These are phyloP conservation scores for Sphaeramia orbicularis DNA, from an alignment of 2,797 vertebrate species.

Conservation along the genomic window DNA sequence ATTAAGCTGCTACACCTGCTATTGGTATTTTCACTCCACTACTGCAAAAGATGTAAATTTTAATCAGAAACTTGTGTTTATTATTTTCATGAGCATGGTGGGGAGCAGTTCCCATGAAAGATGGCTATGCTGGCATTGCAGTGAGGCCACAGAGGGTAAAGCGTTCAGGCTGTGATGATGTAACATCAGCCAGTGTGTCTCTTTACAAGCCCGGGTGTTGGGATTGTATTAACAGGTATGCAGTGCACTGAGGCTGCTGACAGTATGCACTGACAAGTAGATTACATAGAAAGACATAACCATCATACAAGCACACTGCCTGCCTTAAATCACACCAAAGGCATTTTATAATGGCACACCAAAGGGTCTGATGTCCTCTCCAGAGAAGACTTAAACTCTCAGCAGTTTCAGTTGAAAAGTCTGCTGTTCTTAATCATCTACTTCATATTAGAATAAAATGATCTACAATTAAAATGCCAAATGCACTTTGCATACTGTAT, in stretches of 20 bases:
- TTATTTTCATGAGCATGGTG: constrained; percentile 16
- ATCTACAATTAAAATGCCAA: constrained; percentile 25
- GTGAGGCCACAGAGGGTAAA: constrained; percentile 66
- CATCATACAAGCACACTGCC: constrained; percentile 47
- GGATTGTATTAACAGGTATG: constrained; percentile 75
- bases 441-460: constrained; percentile 23
- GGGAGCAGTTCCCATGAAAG: constrained; percentile 66
- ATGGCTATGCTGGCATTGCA: constrained; percentile 51
- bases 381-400: constrained; percentile 25
- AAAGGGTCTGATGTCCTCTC: constrained; percentile 23
- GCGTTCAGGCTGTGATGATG: constrained; percentile 52
- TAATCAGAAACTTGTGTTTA: constrained; percentile 32
- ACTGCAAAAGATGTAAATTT: constrained; percentile 26
- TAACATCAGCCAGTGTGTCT: constrained; percentile 65
- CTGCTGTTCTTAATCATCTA: background rate
- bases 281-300: constrained; percentile 72
- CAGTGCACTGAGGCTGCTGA: constrained; percentile 60
- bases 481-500: constrained; percentile 1
- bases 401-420: constrained; percentile 19
- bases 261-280: constrained; percentile 68
- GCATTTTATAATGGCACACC: constrained; percentile 38
- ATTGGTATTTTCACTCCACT: constrained; percentile 41
- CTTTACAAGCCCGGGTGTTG: constrained; percentile 59
- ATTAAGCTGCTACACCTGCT: constrained; percentile 69
- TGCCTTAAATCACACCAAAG: constrained; percentile 61